Base-by-base conservation (phyloP, 2,113 vertebrate genomes). In the Ifrita kowaldi region DNA sequence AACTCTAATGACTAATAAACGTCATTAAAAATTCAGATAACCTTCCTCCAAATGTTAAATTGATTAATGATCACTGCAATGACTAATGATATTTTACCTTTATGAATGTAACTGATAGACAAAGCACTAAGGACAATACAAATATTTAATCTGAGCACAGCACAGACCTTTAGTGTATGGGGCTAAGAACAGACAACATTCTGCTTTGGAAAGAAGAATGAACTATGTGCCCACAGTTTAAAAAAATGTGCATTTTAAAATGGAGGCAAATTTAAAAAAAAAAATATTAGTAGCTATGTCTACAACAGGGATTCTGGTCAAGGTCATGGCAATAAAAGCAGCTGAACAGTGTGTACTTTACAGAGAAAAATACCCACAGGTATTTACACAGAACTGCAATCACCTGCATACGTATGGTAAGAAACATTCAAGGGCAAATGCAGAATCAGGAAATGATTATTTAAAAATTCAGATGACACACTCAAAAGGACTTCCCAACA, bases 191-290 rank as follows among this genome's bases (percentile, higher is more conserved):
- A 56, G 30, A 35, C 4, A 84, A 27, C 4, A 8, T 60, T 53
- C 6, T 67, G 55, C 17, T 59, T 57, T 41, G 7, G 10, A 60
- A 69, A 47, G 8, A 73, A 81, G 3, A 53, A 57, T 15, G 23
- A 47, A 32, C 20, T 49, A 4, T 2, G 0, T 10, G 10, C 10
- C 7, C 39, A 65, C 7, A 82, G n/a, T 39, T 5, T 6, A 7
- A 57, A 47, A 64, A 23, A 26, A 37, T 7, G 4, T 19, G 3
- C 7, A 64, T 33, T 87, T 81, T 42, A 21, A 39, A 81, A 46
- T 10, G 7, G 22, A 68, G 3, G 7, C 3, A 70, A 87, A 56
- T 19, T 28, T 9, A 4, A 23, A 59, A 22, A 70, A 53, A 63
- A 47, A 42, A 26, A 6, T 18, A 49, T 16, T 64, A 47, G 16